These are phyloP conservation scores for Saccopteryx bilineata DNA, from an alignment of 2,113 vertebrate species.

Conservation along the genomic window DNA sequence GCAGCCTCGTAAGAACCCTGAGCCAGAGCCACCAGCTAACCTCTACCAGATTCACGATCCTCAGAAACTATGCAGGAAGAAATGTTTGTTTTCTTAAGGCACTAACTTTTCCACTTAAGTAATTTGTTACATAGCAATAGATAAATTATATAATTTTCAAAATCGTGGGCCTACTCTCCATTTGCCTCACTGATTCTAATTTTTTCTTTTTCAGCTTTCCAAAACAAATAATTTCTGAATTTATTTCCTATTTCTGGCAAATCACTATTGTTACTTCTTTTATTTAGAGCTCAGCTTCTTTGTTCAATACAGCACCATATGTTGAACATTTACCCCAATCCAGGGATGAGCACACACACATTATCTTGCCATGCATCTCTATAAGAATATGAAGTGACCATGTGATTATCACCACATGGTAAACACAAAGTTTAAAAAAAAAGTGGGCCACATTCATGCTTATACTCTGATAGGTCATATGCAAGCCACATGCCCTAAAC, in stretches of 20 bases:
- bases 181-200: neutral
- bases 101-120: neutral
- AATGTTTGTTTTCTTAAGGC: neutral
- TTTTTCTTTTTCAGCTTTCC: slow-evolving; percentile 40
- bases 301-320: neutral
- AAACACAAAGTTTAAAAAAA: neutral
- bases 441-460: too few relatives aligned
- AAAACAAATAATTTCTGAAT: neutral
- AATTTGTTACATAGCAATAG: neutral
- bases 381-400: neutral
- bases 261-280: neutral
- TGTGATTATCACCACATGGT: neutral
- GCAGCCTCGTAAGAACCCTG: neutral
- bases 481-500: neutral
- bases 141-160: neutral
- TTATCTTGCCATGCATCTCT: neutral
- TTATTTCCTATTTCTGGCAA: neutral
- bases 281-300: slow-evolving; percentile 16
- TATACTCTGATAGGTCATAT: neutral
- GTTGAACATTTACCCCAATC: neutral
- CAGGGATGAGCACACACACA: neutral
- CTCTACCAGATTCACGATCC: neutral
- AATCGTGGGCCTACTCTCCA: neutral
- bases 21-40: neutral
- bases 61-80: neutral